These are phyloP conservation scores for Bombus soroeensis DNA, from an alignment of 1,140 invertebrate species.

Conservation along the genomic window DNA sequence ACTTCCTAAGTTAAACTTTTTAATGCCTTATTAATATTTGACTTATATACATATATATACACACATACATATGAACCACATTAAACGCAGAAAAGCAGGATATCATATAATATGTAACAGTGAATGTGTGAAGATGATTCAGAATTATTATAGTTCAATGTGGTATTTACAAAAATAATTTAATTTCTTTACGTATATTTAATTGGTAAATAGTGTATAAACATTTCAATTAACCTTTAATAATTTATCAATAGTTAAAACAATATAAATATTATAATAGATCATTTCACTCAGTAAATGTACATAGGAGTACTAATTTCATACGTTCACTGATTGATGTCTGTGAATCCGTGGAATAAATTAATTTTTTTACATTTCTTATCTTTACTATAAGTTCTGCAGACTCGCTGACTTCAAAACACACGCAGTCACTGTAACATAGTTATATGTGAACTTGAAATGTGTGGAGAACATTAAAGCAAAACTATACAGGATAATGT, in stretches of 20 bases:
- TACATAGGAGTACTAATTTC: constrained; percentile 58
- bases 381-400: constrained; percentile 53
- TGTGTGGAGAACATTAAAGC: constrained; percentile 73
- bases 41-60: constrained; percentile 51
- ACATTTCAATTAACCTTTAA: background rate
- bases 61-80: constrained; percentile 58
- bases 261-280: background rate
- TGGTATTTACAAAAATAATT: background rate
- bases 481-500: constrained; percentile 67
- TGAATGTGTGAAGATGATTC: constrained; percentile 68
- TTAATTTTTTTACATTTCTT: constrained; percentile 44
- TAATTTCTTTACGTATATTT: background rate
- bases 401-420: constrained; percentile 65
- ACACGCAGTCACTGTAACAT: constrained; percentile 71
- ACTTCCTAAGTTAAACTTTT: constrained; percentile 64
- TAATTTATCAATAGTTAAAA: background rate
- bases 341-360: constrained; percentile 63
- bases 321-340: constrained; percentile 73
- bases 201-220: background rate
- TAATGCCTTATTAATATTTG: constrained; percentile 63
- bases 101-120: constrained; percentile 71
- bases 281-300: background rate
- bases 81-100: constrained; percentile 49
- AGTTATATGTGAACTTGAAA: constrained; percentile 67
- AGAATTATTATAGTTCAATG: constrained; percentile 2